A percentile compares a stretch with the other conserved stretches of the same genome.
Conservation (phyloP, 2,113 vertebrate species). For the Pardalotus punctatus region DNA sequence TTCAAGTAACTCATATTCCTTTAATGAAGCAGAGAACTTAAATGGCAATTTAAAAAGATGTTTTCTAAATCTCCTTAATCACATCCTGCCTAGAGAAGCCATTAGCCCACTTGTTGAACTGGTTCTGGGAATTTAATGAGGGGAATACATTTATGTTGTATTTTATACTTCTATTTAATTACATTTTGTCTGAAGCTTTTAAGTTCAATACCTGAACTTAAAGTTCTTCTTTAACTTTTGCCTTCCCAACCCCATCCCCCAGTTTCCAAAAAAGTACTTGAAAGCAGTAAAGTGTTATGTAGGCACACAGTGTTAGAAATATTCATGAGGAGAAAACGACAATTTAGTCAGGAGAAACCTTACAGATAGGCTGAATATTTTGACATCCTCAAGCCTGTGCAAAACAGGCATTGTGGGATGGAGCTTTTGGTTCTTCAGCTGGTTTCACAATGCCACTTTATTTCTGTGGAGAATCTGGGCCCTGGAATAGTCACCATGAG, state of each 20-base stretch:
- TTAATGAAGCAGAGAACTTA: slow-evolving; percentile 30
- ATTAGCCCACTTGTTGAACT: slow-evolving; percentile 23
- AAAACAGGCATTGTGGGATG: background rate
- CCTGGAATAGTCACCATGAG: background rate
- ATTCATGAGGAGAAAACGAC: background rate
- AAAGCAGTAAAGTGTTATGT: background rate
- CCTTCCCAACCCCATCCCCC: background rate
- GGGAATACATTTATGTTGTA: background rate
- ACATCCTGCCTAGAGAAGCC: background rate
- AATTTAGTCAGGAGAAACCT: background rate
- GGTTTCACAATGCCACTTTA: background rate
- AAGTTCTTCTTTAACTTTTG: background rate
- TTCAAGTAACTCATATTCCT: slow-evolving; percentile 1
- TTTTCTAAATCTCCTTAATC: slow-evolving; percentile 14
- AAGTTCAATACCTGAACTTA: background rate
- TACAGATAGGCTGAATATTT: background rate
- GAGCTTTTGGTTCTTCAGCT: background rate
- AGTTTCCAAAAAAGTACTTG: background rate
- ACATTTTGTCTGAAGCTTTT: background rate
- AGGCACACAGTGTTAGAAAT: background rate
- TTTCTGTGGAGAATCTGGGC: background rate
- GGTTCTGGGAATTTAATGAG: slow-evolving; percentile 15
- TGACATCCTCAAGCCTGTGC: background rate
- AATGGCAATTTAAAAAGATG: slow-evolving; percentile 16
- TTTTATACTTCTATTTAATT: slow-evolving; percentile 5